Evolutionary conservation across 1,140 invertebrate species (phyloP).

Genomic region (Drosophila mojavensis): DNA sequence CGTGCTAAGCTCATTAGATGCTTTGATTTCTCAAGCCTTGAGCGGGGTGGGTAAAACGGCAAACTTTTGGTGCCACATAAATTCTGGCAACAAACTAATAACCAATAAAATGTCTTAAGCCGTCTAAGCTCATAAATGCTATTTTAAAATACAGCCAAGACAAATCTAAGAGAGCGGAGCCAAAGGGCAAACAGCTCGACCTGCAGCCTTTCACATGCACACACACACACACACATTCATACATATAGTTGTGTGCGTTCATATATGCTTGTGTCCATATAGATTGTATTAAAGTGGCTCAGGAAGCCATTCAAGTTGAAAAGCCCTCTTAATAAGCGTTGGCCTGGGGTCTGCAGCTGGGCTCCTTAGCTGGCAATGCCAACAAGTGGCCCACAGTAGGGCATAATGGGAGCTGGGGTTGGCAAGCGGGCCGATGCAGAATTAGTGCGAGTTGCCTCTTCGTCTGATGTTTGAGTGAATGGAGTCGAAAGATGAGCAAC

Average conservation of each 20-base stretch:
- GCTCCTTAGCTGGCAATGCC: constrained; percentile 34
- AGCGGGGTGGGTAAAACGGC: not conserved
- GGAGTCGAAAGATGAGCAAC: constrained; percentile 69
- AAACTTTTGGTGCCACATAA: constrained; percentile 38
- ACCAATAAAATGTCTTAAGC: constrained; percentile 80
- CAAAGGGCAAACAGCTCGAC: constrained; percentile 31
- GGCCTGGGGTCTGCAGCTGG: constrained; percentile 39
- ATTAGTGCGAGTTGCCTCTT: constrained; percentile 52
- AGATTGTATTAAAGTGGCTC: constrained; percentile 47
- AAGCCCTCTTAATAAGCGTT: constrained; percentile 80
- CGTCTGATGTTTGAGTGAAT: constrained; percentile 75
- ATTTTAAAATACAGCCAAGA: constrained; percentile 70
- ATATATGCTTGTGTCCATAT: constrained; percentile 6
- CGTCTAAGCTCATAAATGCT: constrained; percentile 76
- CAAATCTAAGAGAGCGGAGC: not conserved
- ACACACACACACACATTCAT: not conserved
- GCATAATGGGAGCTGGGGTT: not conserved
- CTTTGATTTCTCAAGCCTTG: constrained; percentile 58
- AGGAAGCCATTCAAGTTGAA: constrained; percentile 76
- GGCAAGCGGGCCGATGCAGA: constrained; percentile 16
- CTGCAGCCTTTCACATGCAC: constrained; percentile 32
- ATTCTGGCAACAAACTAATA: constrained; percentile 70
- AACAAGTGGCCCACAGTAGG: constrained; percentile 53
- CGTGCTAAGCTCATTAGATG: constrained; percentile 78
- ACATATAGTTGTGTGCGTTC: constrained; percentile 7